phyloP scores from a whole-genome alignment of 2,113 vertebrate species.

The Lipophrys pholis region DNA sequence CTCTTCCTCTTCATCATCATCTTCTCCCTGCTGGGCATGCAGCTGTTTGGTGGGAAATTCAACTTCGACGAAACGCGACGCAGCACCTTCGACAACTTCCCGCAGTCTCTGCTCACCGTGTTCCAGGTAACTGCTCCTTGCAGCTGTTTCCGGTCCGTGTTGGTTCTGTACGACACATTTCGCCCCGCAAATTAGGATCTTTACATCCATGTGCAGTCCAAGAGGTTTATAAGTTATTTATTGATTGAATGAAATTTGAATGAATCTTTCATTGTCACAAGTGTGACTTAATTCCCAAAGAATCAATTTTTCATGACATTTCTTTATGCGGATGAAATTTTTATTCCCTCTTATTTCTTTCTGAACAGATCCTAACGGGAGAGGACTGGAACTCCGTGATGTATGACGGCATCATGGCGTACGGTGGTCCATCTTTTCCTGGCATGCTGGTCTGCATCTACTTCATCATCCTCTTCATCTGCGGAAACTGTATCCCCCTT shows the following conservation, averaged over 20 bases:
- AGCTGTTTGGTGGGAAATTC: conserved; percentile 99
- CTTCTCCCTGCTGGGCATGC: conserved; percentile 98
- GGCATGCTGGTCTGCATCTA: conserved; percentile 99
- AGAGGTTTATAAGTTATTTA: neutral
- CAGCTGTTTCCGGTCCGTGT: neutral
- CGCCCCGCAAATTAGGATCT: neutral
- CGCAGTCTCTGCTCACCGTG: conserved; percentile 97
- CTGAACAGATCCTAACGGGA: conserved; percentile 95
- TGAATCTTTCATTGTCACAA: neutral
- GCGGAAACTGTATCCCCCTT: conserved; percentile 98
- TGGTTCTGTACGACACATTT: conserved; percentile 2
- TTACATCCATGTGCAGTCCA: neutral
- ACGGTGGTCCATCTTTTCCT: conserved; percentile 98
- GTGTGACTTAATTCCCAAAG: neutral
- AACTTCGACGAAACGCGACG: conserved; percentile 97
- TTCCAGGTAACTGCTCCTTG: conserved; percentile 88
- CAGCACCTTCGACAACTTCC: conserved; percentile 99
- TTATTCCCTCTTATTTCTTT: neutral
- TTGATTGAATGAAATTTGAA: neutral
- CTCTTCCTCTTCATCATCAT: conserved; percentile 99
- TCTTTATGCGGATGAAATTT: neutral
- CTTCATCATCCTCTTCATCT: conserved; percentile 99
- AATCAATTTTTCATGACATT: neutral
- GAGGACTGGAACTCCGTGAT: conserved; percentile 99
- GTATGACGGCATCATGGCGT: conserved; percentile 99